Base-by-base conservation (phyloP, 2,888 invertebrate genomes). In the Ligdia adustata region DNA sequence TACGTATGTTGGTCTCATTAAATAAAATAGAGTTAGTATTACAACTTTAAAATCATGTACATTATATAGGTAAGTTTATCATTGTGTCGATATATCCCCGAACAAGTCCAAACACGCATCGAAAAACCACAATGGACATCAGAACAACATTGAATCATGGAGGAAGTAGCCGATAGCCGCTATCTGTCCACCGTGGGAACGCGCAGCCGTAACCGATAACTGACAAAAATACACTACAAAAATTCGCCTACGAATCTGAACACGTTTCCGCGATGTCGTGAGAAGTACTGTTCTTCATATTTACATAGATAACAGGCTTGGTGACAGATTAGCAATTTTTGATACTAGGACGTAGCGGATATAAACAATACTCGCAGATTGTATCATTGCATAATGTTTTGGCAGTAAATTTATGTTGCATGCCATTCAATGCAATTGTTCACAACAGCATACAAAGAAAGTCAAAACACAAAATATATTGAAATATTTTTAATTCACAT, bases 111-210 rank as follows among this genome's bases (percentile, higher is more conserved):
- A 59, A 64, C 62, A 51, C 47, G 62, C 46, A 50, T 40, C 49
- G 29, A 52, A 54, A 55, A 41, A 46, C 54, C 52, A 60, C 59
- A 60, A 55, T 60, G 54, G 26, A 29, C 34, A 38, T 20, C 34
- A 37, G 34, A 39, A 34, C 28, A 46, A 35, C 57, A 60, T 66
- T 57, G 58, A 68, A 46, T 69, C 69, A 66, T 64, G 59, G 59
- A 76, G 79, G 79, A 80, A 77, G 69, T 51, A 55, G 44, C 16
- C 45, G 80, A 82, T 82, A 79, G 57, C 44, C n/a, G 51, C 52
- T 72, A 76, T 71, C 73, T 61, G 41, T 52, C 32, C 52, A 81
- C 79, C 85, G 85, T 85, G 85, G 82, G 85, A 85, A 85, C 71
- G 69, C 70, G 69, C 34, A 54, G 40, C 54, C 43, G 6, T 2